phyloP scores from a whole-genome alignment of 2,113 vertebrate genomes.

The Eulemur macaco region DNA sequence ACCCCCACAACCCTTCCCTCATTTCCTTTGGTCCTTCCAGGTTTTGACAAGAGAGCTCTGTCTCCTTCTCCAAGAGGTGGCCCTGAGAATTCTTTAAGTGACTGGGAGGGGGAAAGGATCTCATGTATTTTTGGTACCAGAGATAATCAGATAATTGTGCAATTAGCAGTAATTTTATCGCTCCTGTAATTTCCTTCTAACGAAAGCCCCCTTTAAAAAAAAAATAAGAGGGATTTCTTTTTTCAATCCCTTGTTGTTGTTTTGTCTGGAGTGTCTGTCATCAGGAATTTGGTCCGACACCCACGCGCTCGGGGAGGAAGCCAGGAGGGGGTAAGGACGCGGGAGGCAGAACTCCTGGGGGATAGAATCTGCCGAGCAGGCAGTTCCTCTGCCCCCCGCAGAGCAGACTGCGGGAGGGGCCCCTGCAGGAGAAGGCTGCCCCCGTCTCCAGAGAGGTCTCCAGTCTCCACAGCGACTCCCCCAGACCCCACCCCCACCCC shows the following conservation, averaged over 20 bases:
- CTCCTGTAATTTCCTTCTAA: slow-evolving; percentile 72
- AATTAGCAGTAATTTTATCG: slow-evolving; percentile 75
- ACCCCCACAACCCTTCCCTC: background rate
- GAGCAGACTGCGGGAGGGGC: background rate
- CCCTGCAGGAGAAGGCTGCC: background rate
- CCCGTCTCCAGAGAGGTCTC: background rate
- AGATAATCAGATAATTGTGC: slow-evolving; percentile 78
- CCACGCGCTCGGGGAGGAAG: background rate
- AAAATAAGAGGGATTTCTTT: slow-evolving; percentile 18
- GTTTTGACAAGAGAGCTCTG: background rate
- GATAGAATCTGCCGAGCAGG: background rate
- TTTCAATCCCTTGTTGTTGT: slow-evolving; percentile 52
- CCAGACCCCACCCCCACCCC: background rate
- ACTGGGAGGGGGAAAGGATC: background rate
- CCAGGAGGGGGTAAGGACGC: background rate
- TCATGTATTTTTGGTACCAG: slow-evolving; percentile 63
- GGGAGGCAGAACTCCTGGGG: background rate
- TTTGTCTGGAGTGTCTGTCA: slow-evolving; percentile 71
- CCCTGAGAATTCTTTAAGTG: slow-evolving; percentile 40
- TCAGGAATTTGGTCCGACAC: slow-evolving; percentile 60
- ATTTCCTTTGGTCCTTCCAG: background rate
- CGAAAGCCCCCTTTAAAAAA: slow-evolving; percentile 33
- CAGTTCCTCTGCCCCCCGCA: accelerated
- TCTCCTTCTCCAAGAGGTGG: slow-evolving; percentile 2
- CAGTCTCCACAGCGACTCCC: background rate